Evolutionary conservation across 2,797 vertebrate species (phyloP).

Genomic region (Oophaga sylvatica): DNA sequence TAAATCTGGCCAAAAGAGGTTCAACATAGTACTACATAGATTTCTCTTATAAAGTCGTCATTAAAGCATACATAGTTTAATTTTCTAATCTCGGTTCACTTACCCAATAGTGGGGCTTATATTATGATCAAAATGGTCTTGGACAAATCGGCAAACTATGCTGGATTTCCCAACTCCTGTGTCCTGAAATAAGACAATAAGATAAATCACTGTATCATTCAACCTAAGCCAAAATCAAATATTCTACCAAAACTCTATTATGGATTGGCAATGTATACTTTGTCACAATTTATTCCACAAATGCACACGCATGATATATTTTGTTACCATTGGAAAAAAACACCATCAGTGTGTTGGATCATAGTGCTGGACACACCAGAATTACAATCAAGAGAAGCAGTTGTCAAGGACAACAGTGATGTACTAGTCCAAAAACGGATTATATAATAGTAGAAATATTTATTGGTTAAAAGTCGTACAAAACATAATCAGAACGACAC

Average conservation of each 20-base stretch:
- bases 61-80: background rate
- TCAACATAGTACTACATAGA: background rate
- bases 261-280: background rate
- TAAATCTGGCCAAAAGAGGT: background rate
- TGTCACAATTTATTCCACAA: too few species aligned
- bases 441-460: too few species aligned
- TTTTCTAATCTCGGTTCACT: slow-evolving; percentile 65
- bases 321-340: too few species aligned
- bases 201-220: background rate
- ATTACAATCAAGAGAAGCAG: too few species aligned
- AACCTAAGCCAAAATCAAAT: background rate
- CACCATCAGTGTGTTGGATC: too few species aligned
- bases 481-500: too few species aligned
- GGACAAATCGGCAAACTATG: slow-evolving; percentile 95
- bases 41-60: background rate
- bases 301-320: too few species aligned
- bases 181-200: slow-evolving; percentile 79
- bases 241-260: background rate
- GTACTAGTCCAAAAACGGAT: too few species aligned
- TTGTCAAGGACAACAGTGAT: too few species aligned
- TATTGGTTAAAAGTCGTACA: too few species aligned
- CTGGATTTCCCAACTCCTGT: slow-evolving; percentile 98
- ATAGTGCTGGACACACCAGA: too few species aligned
- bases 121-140: slow-evolving; percentile 98
- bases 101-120: slow-evolving; percentile 98